Conservation (phyloP, 2,797 vertebrate species). For the Parotocinclus haroldoi region DNA sequence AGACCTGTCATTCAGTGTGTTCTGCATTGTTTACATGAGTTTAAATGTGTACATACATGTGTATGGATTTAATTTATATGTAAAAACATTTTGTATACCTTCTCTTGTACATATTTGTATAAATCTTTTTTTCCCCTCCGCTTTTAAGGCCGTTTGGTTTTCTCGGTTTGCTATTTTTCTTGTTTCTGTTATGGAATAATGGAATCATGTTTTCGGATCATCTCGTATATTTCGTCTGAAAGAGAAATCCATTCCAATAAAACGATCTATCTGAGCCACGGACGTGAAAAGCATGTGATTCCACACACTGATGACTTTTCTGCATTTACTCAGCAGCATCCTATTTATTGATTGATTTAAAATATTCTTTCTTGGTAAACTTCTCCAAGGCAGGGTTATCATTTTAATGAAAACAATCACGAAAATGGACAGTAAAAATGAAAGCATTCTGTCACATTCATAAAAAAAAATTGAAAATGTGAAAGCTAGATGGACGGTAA, state of each 20-base stretch:
- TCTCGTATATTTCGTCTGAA: conserved; percentile 1
- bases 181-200: neutral
- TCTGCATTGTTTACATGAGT: conserved; percentile 64
- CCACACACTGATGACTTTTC: neutral
- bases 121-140: neutral
- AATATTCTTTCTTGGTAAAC: too few relatives aligned
- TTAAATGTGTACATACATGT: conserved; percentile 62
- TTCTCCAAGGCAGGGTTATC: too few relatives aligned
- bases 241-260: conserved; percentile 23
- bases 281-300: neutral
- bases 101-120: conserved; percentile 57
- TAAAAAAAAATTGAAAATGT: too few relatives aligned
- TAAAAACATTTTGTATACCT: conserved; percentile 37
- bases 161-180: neutral
- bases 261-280: conserved; percentile 18
- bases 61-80: conserved; percentile 32
- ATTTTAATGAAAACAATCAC: too few relatives aligned
- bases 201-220: neutral
- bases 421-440: too few relatives aligned
- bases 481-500: too few relatives aligned
- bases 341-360: neutral
- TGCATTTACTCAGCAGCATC: neutral
- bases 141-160: too few relatives aligned
- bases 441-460: too few relatives aligned
- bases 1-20: conserved; percentile 23